phyloP scores from a whole-genome alignment of 2,797 vertebrate species.

The Saguinus oedipus region DNA sequence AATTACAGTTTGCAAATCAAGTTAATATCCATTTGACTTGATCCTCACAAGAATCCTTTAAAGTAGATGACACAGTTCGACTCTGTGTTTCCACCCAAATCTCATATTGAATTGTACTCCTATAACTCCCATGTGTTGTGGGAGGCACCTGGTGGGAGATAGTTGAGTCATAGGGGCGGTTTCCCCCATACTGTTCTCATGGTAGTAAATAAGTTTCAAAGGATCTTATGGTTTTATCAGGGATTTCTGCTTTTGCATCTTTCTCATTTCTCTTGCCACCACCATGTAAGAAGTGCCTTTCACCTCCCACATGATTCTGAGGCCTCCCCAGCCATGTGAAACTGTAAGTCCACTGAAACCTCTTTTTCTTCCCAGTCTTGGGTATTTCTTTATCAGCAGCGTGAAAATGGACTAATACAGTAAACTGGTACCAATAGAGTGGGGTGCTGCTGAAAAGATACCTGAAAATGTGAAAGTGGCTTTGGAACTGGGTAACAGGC shows the following conservation, averaged over 20 bases:
- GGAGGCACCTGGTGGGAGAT: not conserved
- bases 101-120: not conserved
- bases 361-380: not conserved
- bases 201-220: not conserved
- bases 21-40: conserved; percentile 17
- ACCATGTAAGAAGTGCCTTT: not conserved
- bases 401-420: not conserved
- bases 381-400: not conserved
- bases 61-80: not conserved
- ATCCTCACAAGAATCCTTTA: not conserved
- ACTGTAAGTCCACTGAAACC: not conserved
- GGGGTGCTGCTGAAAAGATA: not conserved
- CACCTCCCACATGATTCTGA: not conserved
- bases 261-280: not conserved
- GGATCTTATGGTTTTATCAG: not conserved
- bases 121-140: not conserved
- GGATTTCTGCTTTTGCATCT: not conserved
- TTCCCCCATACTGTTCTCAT: not conserved
- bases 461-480: not conserved
- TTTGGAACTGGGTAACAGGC: not conserved
- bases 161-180: not conserved
- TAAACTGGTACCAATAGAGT: not conserved
- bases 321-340: not conserved
- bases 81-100: not conserved
- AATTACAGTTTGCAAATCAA: conserved; percentile 9